Evolutionary conservation across 2,888 invertebrate species (phyloP).

Genomic region (Drosophila rellima): DNA sequence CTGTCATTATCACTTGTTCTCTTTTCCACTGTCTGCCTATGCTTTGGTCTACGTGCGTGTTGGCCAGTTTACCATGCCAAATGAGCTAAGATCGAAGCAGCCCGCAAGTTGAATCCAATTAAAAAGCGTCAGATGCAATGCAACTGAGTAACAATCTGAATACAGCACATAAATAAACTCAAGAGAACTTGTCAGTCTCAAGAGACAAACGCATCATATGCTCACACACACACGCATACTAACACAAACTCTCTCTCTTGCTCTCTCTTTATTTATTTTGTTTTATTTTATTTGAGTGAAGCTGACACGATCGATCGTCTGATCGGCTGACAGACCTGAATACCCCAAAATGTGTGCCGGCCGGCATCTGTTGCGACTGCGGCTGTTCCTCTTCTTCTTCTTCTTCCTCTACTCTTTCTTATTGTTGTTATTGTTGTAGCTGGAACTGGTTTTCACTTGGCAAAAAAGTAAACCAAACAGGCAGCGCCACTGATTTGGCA

Average conservation of each 20-base stretch:
- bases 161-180: slow-evolving; percentile 12
- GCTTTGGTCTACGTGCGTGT: slow-evolving; percentile 59
- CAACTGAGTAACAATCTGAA: slow-evolving; percentile 8
- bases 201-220: slow-evolving; percentile 5
- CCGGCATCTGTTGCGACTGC: slow-evolving; percentile 72
- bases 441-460: slow-evolving; percentile 77
- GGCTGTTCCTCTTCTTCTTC: slow-evolving; percentile 8
- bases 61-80: slow-evolving; percentile 42
- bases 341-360: slow-evolving; percentile 68
- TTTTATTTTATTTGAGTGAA: slow-evolving; percentile 10
- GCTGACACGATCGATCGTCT: slow-evolving; percentile 43
- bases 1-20: not conserved
- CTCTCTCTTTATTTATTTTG: slow-evolving; percentile 5
- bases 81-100: slow-evolving; percentile 18
- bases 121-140: slow-evolving; percentile 35
- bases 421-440: slow-evolving; percentile 15
- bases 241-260: not conserved
- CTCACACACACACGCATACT: not conserved
- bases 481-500: slow-evolving; percentile 66
- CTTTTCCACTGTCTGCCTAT: slow-evolving; percentile 1
- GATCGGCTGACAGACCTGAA: slow-evolving; percentile 64
- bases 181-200: slow-evolving; percentile 14
- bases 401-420: not conserved
- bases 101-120: slow-evolving; percentile 12
- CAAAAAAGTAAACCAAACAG: slow-evolving; percentile 30